These are phyloP conservation scores for Pandion haliaetus DNA, from an alignment of 2,113 vertebrate genomes.

Conservation along the genomic window DNA sequence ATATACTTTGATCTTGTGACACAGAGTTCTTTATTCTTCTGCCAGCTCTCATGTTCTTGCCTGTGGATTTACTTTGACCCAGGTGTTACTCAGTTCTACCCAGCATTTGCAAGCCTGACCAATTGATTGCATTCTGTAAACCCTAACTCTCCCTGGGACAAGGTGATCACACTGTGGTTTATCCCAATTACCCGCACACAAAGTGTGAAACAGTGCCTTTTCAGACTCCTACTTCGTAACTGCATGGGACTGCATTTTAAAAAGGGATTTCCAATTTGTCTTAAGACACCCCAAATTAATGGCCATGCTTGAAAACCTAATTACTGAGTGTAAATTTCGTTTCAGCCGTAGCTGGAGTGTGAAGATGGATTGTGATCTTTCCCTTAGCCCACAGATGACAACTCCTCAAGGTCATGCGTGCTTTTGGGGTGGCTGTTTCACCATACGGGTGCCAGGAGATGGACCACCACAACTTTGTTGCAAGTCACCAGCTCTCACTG, in stretches of 20 bases:
- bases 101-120: background rate
- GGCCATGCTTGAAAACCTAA: background rate
- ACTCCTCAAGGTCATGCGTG: background rate
- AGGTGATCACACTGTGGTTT: background rate
- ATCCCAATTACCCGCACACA: background rate
- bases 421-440: background rate
- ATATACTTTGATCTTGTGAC: background rate
- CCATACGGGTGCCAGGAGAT: fast-evolving
- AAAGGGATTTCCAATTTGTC: background rate
- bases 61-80: background rate
- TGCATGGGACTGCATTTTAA: background rate
- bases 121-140: background rate
- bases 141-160: background rate
- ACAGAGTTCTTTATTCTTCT: background rate
- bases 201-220: background rate
- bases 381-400: background rate
- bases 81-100: background rate
- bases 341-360: background rate
- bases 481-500: background rate
- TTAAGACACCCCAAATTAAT: background rate
- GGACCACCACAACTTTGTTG: background rate
- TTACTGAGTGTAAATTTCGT: background rate
- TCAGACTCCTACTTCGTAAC: background rate
- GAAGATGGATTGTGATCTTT: background rate
- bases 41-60: slow-evolving; percentile 14